Percentiles rank a stretch among this genome's conserved stretches.
These are phyloP conservation scores for Trichechus manatus DNA, from an alignment of 2,113 vertebrate genomes.

Conservation along the genomic window DNA sequence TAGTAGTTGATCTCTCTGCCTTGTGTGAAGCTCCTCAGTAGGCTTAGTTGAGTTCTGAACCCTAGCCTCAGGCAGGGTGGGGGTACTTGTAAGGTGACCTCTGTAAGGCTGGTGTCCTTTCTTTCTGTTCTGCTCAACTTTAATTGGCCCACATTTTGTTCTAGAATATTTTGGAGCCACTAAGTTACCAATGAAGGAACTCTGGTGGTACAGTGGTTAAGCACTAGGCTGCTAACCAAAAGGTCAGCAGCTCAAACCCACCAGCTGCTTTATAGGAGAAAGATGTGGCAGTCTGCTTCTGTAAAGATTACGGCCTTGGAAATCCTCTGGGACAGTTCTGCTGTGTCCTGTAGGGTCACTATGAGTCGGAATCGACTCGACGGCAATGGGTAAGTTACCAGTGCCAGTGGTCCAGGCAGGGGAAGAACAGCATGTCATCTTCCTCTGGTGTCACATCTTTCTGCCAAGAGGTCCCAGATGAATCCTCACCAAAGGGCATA, in stretches of 20 bases:
- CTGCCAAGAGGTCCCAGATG: background rate
- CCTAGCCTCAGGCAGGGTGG: background rate
- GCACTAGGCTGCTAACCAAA: background rate
- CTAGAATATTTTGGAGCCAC: constrained; percentile 18
- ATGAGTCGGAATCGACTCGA: background rate
- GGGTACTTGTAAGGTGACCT: background rate
- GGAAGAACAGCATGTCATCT: background rate
- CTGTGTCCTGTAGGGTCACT: background rate
- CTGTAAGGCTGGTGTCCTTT: background rate
- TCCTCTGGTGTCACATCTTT: background rate
- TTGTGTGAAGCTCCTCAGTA: background rate
- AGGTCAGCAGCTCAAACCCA: background rate
- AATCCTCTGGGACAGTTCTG: background rate
- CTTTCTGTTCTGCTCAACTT: constrained; percentile 14
- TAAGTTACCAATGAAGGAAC: background rate
- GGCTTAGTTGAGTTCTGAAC: background rate
- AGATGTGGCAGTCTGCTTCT: background rate
- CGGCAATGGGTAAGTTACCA: background rate
- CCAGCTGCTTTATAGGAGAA: background rate
- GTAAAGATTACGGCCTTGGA: background rate
- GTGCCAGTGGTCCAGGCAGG: background rate
- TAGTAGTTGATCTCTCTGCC: background rate
- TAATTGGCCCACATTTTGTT: constrained; percentile 36
- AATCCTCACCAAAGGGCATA: background rate
- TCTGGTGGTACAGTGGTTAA: background rate